Conservation (phyloP, 2,113 vertebrate species). For the Crotophaga sulcirostris region DNA sequence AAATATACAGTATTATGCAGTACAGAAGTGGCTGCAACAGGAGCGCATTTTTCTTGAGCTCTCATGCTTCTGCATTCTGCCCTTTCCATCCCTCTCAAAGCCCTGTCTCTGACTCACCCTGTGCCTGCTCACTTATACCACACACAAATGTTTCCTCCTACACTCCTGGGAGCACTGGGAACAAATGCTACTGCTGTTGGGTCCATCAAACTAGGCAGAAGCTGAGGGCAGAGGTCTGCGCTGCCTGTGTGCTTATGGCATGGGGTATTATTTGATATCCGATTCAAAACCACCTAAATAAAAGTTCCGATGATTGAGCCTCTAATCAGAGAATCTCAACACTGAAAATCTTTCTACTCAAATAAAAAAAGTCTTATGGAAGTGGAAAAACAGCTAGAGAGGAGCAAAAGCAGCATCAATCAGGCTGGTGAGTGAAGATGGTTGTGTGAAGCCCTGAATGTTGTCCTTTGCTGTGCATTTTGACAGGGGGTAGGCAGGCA, state of each 20-base stretch:
- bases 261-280: background rate
- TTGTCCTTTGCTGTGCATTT: background rate
- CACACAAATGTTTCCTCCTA: fast-evolving
- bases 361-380: background rate
- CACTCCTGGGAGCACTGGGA: background rate
- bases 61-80: background rate
- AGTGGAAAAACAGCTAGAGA: background rate
- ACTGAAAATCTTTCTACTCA: background rate
- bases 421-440: background rate
- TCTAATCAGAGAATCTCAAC: background rate
- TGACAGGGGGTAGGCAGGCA: background rate
- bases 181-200: background rate
- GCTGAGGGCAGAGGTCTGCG: background rate
- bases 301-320: background rate
- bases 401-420: background rate
- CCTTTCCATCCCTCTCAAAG: background rate
- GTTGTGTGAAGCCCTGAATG: background rate
- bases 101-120: background rate
- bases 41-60: background rate
- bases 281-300: background rate
- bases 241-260: background rate
- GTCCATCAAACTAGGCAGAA: background rate
- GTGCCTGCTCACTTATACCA: background rate
- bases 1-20: background rate
- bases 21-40: background rate